Conservation (phyloP, 2,888 invertebrate genomes). For the Lasioglossum leucozonium region DNA sequence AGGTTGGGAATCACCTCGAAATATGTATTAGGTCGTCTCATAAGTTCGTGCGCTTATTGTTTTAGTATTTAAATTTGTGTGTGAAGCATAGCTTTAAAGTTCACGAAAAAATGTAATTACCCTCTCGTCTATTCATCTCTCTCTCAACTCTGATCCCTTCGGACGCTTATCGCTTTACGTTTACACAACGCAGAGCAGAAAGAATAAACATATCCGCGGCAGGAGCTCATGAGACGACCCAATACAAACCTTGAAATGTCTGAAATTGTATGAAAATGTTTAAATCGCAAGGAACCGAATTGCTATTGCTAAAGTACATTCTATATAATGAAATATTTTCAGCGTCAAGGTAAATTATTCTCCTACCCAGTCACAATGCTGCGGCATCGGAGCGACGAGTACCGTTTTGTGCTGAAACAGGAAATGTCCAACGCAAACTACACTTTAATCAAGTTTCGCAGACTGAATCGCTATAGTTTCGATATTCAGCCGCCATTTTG, state of each 20-base stretch:
- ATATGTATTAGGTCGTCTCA: too few species aligned
- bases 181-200: too few species aligned
- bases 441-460: not conserved
- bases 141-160: too few species aligned
- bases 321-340: not conserved
- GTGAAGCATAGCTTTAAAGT: too few species aligned
- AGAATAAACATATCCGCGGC: too few species aligned
- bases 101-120: too few species aligned
- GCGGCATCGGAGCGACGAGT: not conserved
- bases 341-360: not conserved
- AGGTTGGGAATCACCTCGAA: too few species aligned
- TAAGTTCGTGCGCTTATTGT: too few species aligned
- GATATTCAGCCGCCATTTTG: constrained; percentile 11
- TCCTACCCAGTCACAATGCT: not conserved
- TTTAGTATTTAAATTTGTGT: too few species aligned
- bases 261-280: not conserved
- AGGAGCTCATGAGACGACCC: too few species aligned
- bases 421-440: constrained; percentile 1
- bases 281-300: not conserved
- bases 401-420: not conserved
- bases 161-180: too few species aligned
- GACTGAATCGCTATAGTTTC: constrained; percentile 10
- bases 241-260: not conserved
- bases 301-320: not conserved
- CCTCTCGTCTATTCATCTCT: too few species aligned